Evolutionary conservation across 2,113 vertebrate genomes (phyloP).

Genomic region (Rhabdornis inornatus): DNA sequence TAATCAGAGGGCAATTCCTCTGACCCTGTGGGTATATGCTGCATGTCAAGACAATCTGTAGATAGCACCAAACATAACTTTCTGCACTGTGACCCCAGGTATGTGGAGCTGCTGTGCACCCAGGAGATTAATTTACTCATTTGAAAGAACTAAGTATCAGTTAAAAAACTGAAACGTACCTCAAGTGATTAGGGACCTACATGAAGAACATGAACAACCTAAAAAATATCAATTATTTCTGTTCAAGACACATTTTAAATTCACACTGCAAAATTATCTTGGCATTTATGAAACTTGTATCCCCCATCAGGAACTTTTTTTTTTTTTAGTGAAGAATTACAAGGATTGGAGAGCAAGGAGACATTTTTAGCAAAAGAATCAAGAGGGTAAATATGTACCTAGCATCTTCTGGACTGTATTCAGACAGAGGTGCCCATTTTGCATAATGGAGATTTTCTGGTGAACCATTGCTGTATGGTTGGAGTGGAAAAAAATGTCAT

Average conservation of each 20-base stretch:
- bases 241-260: background rate
- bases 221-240: background rate
- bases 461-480: background rate
- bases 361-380: background rate
- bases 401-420: background rate
- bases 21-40: slow-evolving; percentile 48
- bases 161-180: slow-evolving; percentile 28
- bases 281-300: background rate
- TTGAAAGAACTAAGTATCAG: background rate
- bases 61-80: slow-evolving; percentile 25
- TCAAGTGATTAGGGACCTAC: slow-evolving; percentile 18
- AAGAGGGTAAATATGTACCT: background rate
- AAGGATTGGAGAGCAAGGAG: background rate
- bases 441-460: background rate
- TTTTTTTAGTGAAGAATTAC: background rate
- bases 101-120: background rate
- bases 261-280: background rate
- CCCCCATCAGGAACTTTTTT: background rate
- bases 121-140: slow-evolving; percentile 53
- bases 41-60: slow-evolving; percentile 40
- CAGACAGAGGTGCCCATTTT: background rate
- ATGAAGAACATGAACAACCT: background rate
- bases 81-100: background rate
- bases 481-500: background rate
- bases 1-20: slow-evolving; percentile 66